A percentile compares a stretch with the other conserved stretches of the same genome.
phyloP scores from a whole-genome alignment of 2,113 vertebrate genomes.

The Lichenostomus cassidix region DNA sequence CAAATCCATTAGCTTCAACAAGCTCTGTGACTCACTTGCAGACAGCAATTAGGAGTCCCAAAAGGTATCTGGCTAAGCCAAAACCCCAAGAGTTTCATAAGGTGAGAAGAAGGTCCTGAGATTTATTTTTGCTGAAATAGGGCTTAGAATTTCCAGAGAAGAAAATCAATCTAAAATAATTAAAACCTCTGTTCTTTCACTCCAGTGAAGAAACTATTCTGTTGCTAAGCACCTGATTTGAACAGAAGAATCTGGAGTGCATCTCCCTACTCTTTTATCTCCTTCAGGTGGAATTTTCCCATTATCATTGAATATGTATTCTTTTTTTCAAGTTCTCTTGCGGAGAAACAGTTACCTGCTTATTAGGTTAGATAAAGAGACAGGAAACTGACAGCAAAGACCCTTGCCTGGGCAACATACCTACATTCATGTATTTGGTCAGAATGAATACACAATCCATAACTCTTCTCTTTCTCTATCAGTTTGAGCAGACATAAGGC shows the following conservation, averaged over 20 bases:
- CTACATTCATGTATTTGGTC: not conserved
- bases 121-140: not conserved
- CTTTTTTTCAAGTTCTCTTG: not conserved
- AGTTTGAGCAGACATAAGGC: not conserved
- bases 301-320: not conserved
- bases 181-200: not conserved
- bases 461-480: not conserved
- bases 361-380: not conserved
- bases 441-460: not conserved
- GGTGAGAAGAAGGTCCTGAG: not conserved
- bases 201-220: not conserved
- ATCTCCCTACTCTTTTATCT: not conserved
- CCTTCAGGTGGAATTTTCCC: not conserved
- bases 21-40: not conserved
- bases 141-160: not conserved
- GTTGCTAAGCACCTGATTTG: not conserved
- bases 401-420: not conserved
- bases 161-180: not conserved
- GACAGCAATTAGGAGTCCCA: not conserved
- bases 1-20: not conserved
- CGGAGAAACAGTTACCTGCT: not conserved
- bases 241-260: not conserved
- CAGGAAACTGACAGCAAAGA: not conserved
- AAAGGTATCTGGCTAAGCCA: not conserved
- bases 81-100: not conserved